Conservation (phyloP, 2,113 vertebrate species). For the Phrynosoma platyrhinos region DNA sequence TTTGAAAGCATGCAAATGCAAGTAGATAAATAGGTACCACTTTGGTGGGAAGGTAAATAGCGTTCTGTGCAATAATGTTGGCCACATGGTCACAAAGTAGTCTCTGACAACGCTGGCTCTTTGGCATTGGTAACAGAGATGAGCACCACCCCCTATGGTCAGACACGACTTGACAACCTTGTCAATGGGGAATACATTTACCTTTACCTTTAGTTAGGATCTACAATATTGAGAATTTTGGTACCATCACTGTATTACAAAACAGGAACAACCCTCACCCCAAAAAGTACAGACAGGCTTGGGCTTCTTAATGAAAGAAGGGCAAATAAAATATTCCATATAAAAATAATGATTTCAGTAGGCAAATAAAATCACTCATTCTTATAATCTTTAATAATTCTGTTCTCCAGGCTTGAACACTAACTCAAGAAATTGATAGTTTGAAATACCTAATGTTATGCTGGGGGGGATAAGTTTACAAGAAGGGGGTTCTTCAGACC, state of each 20-base stretch:
- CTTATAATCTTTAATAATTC: slow-evolving; percentile 33
- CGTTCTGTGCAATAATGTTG: too few species aligned
- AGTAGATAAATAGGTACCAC: too few species aligned
- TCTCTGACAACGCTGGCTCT: too few species aligned
- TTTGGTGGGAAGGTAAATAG: too few species aligned
- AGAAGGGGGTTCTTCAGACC: not conserved
- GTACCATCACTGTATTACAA: slow-evolving; percentile 31
- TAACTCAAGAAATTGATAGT: slow-evolving; percentile 39
- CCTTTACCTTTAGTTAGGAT: not conserved
- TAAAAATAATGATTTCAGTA: not conserved
- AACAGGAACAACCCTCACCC: slow-evolving; percentile 40
- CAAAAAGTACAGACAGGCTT: slow-evolving; percentile 24
- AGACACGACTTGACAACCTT: too few species aligned
- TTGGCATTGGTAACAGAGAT: too few species aligned
- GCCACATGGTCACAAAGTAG: too few species aligned
- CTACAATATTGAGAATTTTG: slow-evolving; percentile 6
- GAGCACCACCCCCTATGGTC: too few species aligned
- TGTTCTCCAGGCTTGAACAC: slow-evolving; percentile 12
- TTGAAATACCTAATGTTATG: slow-evolving; percentile 32
- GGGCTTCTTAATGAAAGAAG: slow-evolving; percentile 18
- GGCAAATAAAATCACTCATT: not conserved
- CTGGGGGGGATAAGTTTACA: not conserved
- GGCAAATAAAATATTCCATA: not conserved
- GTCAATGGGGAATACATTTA: too few species aligned
- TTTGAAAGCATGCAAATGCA: too few species aligned